Evolutionary conservation across 2,888 invertebrate species (phyloP), one percentile per base, ranked within the genome.

Genomic region (Pseudococcus longispinus): DNA sequence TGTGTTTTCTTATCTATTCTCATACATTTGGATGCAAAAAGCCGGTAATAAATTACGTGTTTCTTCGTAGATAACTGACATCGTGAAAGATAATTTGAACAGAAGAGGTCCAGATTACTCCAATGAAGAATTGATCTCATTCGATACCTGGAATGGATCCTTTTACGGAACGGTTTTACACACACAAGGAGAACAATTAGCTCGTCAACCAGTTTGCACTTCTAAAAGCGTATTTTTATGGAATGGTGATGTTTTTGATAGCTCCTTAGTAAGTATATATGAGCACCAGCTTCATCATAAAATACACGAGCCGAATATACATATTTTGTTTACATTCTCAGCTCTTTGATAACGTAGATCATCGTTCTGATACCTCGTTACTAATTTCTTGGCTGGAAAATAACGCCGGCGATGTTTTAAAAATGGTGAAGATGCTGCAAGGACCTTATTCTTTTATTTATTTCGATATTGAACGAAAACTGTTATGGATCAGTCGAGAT

Each of bases 381-480:
- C 44, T 88, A 26, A 74, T 87, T 11, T 84, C 87, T 70, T 84
- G 74, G 70, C 87, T 88, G 26, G 84, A 85, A 9, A 84, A 70
- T 15, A 65, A 88, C 37, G 84, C 44, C 60, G 87, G 88, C 13
- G 85, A 84, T 55, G 83, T 88, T 32, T 74, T 87, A 37, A 20
- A 88, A 15, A 23, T 88, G 44, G 90, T 97, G 80, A 91, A 92
- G 88, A 89, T 89, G 46, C 90, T 97, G 1, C 92, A 94, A 89
- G 98, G 98, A 2, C 98, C 98, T 42, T 97, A 95, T 91, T 94
- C 96, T 87, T 92, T 98, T 88, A 93, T 98, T 89, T 96, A 94
- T 90, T 95, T 93, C 90, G 93, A 95, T 89, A 87, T 87, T 11
- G 70, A 89, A 5, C 91, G 90, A 0, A 91, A 93, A 70, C 90